Percentiles rank a stretch among this genome's conserved stretches.
These are phyloP conservation scores for Danio albolineatus DNA, from an alignment of 2,797 vertebrate species.

Conservation along the genomic window DNA sequence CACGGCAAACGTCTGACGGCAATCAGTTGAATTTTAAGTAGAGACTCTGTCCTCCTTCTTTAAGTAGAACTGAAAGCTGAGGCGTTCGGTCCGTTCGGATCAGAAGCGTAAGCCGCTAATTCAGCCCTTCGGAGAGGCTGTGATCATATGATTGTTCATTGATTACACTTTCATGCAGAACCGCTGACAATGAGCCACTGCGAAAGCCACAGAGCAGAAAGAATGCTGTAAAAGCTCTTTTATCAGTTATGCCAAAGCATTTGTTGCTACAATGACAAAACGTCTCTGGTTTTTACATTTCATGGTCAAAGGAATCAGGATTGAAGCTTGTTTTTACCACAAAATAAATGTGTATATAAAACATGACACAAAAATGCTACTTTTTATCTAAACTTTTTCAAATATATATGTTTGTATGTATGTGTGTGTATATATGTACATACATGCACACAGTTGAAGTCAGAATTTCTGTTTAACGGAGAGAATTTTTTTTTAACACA, in stretches of 20 bases:
- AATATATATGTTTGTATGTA: too few species aligned
- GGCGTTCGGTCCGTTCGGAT: conserved; percentile 30
- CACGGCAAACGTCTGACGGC: conserved; percentile 62
- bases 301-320: too few species aligned
- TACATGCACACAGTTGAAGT: too few species aligned
- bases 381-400: too few species aligned
- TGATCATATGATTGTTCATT: conserved; percentile 52
- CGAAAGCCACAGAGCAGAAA: conserved; percentile 21
- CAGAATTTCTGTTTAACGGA: too few species aligned
- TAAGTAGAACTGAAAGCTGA: conserved; percentile 37
- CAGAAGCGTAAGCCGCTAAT: conserved; percentile 45
- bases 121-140: conserved; percentile 43
- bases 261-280: neutral
- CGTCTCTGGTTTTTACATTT: neutral
- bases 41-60: conserved; percentile 39
- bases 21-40: conserved; percentile 64
- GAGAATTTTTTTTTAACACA: too few species aligned
- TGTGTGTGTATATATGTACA: too few species aligned
- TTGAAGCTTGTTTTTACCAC: too few species aligned
- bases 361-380: too few species aligned
- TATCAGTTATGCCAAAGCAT: conserved; percentile 15
- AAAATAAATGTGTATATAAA: too few species aligned
- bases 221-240: neutral
- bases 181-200: conserved; percentile 36
- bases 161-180: conserved; percentile 53